Percentiles rank a stretch among this genome's conserved stretches.
These are phyloP conservation scores for Sula dactylatra DNA, from an alignment of 2,113 vertebrate genomes.

Conservation along the genomic window DNA sequence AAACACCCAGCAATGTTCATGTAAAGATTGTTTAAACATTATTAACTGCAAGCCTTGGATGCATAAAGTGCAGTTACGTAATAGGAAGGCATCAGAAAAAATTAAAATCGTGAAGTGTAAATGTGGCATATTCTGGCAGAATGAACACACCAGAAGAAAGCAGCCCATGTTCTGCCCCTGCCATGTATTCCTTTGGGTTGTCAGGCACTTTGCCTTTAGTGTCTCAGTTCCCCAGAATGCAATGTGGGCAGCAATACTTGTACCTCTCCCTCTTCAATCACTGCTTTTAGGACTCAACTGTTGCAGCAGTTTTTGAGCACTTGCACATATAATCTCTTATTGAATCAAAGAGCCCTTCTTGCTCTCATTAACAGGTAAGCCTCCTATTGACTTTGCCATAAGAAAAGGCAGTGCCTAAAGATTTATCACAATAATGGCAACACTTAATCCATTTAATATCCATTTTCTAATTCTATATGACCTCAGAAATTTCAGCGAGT, in stretches of 20 bases:
- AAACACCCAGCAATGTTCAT: slow-evolving; percentile 2
- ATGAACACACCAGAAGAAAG: not conserved
- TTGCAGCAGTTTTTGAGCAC: not conserved
- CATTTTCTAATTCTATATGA: not conserved
- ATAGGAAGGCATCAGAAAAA: not conserved
- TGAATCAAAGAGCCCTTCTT: not conserved
- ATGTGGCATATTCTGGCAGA: not conserved
- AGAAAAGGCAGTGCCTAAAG: not conserved
- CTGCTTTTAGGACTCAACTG: not conserved
- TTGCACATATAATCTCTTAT: not conserved
- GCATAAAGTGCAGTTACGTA: slow-evolving; percentile 12
- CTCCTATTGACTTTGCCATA: not conserved
- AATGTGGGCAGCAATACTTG: not conserved
- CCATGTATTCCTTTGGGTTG: not conserved
- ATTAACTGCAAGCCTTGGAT: not conserved
- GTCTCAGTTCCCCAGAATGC: not conserved
- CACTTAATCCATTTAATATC: not conserved
- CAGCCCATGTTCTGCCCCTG: not conserved
- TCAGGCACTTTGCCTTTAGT: not conserved
- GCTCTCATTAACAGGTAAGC: not conserved
- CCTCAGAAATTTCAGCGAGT: not conserved
- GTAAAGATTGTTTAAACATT: not conserved
- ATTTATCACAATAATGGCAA: not conserved
- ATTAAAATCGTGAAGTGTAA: not conserved
- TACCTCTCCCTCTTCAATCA: not conserved